A percentile compares a stretch with the other conserved stretches of the same genome.
phyloP scores from a whole-genome alignment of 2,797 vertebrate genomes.

The Sparidentex hasta region DNA sequence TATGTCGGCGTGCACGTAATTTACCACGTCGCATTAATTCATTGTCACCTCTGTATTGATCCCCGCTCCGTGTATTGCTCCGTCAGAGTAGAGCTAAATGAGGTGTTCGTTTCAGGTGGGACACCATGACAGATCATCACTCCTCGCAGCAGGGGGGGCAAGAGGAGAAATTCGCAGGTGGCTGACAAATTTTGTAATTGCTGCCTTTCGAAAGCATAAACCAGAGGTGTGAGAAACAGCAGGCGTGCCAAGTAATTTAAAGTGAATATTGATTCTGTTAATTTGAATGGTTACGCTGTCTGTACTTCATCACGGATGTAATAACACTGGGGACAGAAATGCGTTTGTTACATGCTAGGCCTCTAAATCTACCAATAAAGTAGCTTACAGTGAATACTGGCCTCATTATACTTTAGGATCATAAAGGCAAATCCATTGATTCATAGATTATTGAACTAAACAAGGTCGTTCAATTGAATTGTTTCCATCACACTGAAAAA shows the following conservation, averaged over 20 bases:
- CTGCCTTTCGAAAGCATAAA: constrained; percentile 30
- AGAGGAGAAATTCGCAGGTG: constrained; percentile 40
- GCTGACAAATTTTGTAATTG: constrained; percentile 32
- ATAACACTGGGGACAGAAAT: not conserved
- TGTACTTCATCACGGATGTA: constrained; percentile 24
- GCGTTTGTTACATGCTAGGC: not conserved
- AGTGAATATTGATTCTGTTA: constrained; percentile 56
- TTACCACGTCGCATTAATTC: constrained; percentile 41
- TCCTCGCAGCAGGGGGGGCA: constrained; percentile 40
- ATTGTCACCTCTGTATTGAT: constrained; percentile 57
- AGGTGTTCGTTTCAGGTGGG: constrained; percentile 47
- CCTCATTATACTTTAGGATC: constrained; percentile 7
- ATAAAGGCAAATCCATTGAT: not conserved
- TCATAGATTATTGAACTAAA: not conserved
- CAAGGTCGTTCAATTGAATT: not conserved
- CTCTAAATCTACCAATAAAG: not conserved
- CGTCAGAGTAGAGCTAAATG: constrained; percentile 41
- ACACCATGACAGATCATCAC: constrained; percentile 52
- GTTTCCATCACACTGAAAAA: constrained; percentile 5
- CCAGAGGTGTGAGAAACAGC: constrained; percentile 10
- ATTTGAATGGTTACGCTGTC: constrained; percentile 5
- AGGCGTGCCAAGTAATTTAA: constrained; percentile 10
- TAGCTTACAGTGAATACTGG: not conserved
- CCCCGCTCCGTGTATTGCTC: constrained; percentile 15
- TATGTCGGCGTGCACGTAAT: constrained; percentile 19